Percentiles rank a stretch among this genome's conserved stretches.
These are phyloP conservation scores for Dasysyrphus albostriatus DNA, from an alignment of 2,888 invertebrate species.

Conservation along the genomic window DNA sequence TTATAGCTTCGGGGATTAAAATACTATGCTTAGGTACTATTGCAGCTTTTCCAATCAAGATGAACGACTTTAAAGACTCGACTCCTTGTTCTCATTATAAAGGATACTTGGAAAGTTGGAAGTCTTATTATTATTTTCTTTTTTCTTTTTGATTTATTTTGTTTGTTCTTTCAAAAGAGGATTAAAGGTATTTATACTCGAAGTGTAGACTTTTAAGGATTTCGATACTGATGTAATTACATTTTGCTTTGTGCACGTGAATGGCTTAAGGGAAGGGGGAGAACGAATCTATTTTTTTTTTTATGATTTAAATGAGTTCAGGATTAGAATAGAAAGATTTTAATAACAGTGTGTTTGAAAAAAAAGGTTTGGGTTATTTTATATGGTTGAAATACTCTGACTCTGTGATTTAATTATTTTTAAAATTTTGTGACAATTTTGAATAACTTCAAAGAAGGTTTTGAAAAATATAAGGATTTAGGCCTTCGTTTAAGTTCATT, in stretches of 20 bases:
- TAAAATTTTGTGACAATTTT: neutral
- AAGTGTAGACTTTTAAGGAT: slow-evolving; percentile 42
- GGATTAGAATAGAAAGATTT: slow-evolving; percentile 17
- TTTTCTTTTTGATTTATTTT: too few species aligned
- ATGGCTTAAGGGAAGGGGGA: slow-evolving; percentile 15
- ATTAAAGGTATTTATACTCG: slow-evolving; percentile 42
- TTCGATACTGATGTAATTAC: slow-evolving; percentile 67
- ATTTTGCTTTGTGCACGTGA: slow-evolving; percentile 61
- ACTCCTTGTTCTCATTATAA: neutral
- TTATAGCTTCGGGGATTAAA: slow-evolving; percentile 70
- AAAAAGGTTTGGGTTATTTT: neutral
- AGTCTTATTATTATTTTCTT: slow-evolving; percentile 31
- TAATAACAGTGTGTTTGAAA: slow-evolving; percentile 3
- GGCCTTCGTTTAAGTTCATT: neutral
- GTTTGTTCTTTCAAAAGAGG: slow-evolving; percentile 32
- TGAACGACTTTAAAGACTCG: slow-evolving; percentile 55
- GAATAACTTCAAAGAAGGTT: neutral
- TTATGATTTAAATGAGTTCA: neutral
- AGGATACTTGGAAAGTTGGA: neutral
- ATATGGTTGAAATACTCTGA: neutral
- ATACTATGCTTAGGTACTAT: slow-evolving; percentile 34
- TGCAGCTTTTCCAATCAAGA: slow-evolving; percentile 72
- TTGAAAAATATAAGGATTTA: neutral
- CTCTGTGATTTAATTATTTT: neutral
- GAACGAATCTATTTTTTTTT: neutral